A percentile compares a stretch with the other conserved stretches of the same genome.
phyloP scores from a whole-genome alignment of 35 echinoderm and acorn worm genomes.

The Anneissia japonica region DNA sequence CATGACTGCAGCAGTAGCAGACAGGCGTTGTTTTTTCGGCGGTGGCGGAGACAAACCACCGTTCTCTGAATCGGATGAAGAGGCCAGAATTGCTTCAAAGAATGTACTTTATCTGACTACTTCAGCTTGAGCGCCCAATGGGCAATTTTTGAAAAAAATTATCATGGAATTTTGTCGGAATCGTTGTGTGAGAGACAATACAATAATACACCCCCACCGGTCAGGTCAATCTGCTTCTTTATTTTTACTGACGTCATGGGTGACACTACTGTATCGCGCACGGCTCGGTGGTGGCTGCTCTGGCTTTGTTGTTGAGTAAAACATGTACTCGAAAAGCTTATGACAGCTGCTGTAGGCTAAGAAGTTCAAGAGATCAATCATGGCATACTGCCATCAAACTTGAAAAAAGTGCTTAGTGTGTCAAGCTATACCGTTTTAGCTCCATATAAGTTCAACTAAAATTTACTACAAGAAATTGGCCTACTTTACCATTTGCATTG shows the following conservation, averaged over 20 bases:
- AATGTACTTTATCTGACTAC: constrained; percentile 9
- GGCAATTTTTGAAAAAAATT: not conserved
- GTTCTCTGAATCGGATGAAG: constrained; percentile 99
- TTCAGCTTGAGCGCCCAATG: not conserved
- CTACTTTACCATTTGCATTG: too few species aligned
- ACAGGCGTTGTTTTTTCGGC: constrained; percentile 99
- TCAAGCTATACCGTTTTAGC: too few species aligned
- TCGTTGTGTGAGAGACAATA: not conserved
- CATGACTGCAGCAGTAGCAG: constrained; percentile 59
- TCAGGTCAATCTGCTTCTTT: not conserved
- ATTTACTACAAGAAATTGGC: too few species aligned
- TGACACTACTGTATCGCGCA: too few species aligned
- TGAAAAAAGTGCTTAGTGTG: too few species aligned
- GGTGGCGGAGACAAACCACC: constrained; percentile 99
- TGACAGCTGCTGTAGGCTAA: too few species aligned
- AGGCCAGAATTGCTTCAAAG: constrained; percentile 95
- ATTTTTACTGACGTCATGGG: not conserved
- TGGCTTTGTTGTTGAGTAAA: too few species aligned
- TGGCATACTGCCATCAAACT: too few species aligned
- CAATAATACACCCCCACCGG: not conserved
- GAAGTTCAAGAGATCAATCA: too few species aligned
- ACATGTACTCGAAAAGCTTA: too few species aligned
- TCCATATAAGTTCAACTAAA: too few species aligned
- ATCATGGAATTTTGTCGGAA: not conserved
- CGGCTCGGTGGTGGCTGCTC: too few species aligned